A percentile compares a stretch with the other conserved stretches of the same genome.
These are phyloP conservation scores for Indicator indicator DNA, from an alignment of 2,113 vertebrate species.

Conservation along the genomic window DNA sequence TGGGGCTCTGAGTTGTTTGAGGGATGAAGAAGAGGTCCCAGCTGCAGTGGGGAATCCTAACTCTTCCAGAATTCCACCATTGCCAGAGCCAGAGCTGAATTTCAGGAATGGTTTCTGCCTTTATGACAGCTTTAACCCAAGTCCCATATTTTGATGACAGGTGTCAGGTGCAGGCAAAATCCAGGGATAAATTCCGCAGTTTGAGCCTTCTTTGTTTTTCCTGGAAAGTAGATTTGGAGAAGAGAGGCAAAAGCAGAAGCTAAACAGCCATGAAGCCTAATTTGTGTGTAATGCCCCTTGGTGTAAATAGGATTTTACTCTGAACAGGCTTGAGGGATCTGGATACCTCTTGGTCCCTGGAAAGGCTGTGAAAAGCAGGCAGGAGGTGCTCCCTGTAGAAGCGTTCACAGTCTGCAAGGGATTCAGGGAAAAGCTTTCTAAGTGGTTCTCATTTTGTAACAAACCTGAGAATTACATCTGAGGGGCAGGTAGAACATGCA, in stretches of 20 bases:
- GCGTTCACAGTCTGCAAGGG: neutral
- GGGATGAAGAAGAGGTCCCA: neutral
- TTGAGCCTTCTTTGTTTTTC: neutral
- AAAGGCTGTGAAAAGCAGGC: neutral
- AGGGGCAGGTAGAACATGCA: neutral
- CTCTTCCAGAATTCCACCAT: neutral
- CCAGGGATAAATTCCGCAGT: neutral
- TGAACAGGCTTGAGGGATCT: neutral
- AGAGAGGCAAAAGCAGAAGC: neutral
- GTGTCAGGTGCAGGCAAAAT: neutral
- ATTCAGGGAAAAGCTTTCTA: neutral
- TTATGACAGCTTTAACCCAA: neutral
- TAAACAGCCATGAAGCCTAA: neutral
- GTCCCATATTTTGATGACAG: neutral
- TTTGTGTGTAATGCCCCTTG: neutral
- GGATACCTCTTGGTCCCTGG: neutral
- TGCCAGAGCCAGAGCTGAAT: neutral
- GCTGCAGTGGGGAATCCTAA: neutral
- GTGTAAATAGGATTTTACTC: neutral
- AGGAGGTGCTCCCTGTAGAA: neutral
- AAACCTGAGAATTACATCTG: neutral
- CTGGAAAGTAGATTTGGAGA: neutral
- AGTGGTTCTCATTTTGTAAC: neutral
- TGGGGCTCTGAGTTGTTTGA: neutral
- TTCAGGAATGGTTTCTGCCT: neutral